Percentiles rank a stretch among this genome's conserved stretches.
Conservation (phyloP, 2,113 vertebrate genomes). For the Psettodes erumei region DNA sequence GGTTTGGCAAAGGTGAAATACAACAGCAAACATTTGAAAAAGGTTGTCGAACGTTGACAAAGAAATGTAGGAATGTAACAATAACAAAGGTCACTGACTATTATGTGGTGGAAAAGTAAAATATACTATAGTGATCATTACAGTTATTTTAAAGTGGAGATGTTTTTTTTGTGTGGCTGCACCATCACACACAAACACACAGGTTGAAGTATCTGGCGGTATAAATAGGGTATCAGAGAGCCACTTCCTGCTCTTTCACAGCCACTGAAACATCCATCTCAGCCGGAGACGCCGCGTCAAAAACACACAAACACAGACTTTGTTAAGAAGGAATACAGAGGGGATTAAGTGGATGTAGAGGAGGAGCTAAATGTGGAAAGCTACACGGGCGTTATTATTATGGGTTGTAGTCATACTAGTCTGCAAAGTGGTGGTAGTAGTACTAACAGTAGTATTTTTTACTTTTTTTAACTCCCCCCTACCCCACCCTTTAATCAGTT, state of each 20-base stretch:
- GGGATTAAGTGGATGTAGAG: background rate
- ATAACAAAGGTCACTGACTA: background rate
- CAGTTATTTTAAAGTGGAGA: constrained; percentile 9
- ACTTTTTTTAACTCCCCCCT: no score
- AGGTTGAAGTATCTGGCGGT: constrained; percentile 59
- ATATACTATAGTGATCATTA: background rate
- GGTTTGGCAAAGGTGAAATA: background rate
- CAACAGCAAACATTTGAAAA: no score
- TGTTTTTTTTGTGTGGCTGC: no score
- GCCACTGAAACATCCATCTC: constrained; percentile 66
- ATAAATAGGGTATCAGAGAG: constrained; percentile 66
- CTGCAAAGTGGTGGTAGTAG: no score
- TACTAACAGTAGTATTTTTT: no score
- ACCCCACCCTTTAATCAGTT: no score
- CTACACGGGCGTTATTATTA: background rate
- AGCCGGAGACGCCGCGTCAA: constrained; percentile 52
- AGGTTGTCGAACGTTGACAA: no score
- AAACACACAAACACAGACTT: constrained; percentile 29
- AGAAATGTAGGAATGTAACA: background rate
- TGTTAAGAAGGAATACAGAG: background rate
- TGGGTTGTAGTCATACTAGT: background rate
- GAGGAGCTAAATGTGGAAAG: background rate
- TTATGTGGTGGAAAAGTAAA: no score
- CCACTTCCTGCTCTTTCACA: constrained; percentile 81
- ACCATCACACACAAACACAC: constrained; percentile 49